A percentile compares a stretch with the other conserved stretches of the same genome.
These are phyloP conservation scores for Pomacea maculata DNA, from an alignment of 1,140 invertebrate genomes.

Conservation along the genomic window DNA sequence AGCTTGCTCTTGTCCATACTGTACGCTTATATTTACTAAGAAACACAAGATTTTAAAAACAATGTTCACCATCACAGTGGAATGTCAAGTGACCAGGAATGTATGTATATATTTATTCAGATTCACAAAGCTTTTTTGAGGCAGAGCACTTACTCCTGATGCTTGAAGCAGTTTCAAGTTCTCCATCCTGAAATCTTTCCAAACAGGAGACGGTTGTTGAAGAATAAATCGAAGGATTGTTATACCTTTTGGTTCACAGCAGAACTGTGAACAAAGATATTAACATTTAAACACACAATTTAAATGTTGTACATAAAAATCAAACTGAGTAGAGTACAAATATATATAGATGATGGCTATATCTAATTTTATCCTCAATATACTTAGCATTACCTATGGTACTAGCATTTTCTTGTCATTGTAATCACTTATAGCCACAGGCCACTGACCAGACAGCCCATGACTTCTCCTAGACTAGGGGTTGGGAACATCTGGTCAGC, in stretches of 20 bases:
- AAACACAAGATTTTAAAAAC: background rate
- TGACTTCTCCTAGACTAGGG: too few relatives aligned
- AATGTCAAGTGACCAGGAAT: background rate
- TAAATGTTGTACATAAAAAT: too few relatives aligned
- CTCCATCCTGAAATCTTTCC: slow-evolving; percentile 69
- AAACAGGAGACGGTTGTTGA: slow-evolving; percentile 69
- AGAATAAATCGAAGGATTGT: slow-evolving; percentile 66
- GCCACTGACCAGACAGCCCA: too few relatives aligned
- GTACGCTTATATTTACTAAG: background rate
- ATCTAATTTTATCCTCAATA: too few relatives aligned
- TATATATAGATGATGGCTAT: too few relatives aligned
- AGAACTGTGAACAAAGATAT: slow-evolving; percentile 41
- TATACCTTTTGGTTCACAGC: slow-evolving; percentile 52
- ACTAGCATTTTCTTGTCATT: too few relatives aligned
- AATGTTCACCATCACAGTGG: background rate
- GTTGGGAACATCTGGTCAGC: too few relatives aligned
- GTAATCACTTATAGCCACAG: too few relatives aligned
- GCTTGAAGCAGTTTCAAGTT: slow-evolving; percentile 65
- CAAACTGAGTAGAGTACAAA: too few relatives aligned
- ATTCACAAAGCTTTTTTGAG: background rate
- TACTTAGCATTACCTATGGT: too few relatives aligned
- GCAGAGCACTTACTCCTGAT: slow-evolving; percentile 33
- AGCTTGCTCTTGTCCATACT: background rate
- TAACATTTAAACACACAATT: too few relatives aligned
- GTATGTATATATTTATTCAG: background rate